Evolutionary conservation across 2,113 vertebrate genomes (phyloP).

Genomic region (Tenrec ecaudatus): DNA sequence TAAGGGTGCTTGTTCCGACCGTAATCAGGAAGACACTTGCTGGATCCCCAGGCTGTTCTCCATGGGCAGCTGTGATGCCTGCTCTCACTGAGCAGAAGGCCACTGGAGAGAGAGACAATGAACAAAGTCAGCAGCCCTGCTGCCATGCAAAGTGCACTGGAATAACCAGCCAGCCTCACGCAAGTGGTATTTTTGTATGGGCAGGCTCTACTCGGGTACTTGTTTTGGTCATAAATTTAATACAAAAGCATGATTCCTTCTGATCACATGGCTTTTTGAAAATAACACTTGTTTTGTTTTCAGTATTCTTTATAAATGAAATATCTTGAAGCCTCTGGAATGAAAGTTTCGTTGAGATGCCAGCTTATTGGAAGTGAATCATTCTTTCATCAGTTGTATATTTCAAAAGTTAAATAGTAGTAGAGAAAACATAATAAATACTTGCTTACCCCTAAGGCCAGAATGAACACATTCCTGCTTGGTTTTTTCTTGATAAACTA

Average conservation of each 20-base stretch:
- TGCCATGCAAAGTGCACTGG: conserved; percentile 17
- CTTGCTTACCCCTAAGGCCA: not conserved
- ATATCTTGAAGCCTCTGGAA: not conserved
- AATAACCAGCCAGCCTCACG: not conserved
- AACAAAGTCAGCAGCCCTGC: not conserved
- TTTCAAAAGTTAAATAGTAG: conserved; percentile 33
- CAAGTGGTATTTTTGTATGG: not conserved
- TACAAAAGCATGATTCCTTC: conserved; percentile 9
- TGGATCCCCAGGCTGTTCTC: not conserved
- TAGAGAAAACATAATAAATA: not conserved
- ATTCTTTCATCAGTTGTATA: not conserved
- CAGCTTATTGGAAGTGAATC: not conserved
- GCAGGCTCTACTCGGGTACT: not conserved
- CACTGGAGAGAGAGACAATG: not conserved
- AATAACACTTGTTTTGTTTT: not conserved
- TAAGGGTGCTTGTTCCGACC: not conserved
- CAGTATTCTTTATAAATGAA: not conserved
- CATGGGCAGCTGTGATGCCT: not conserved
- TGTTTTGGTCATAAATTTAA: not conserved
- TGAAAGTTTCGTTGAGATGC: conserved; percentile 11
- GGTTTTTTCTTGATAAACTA: conserved; percentile 33
- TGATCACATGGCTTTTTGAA: not conserved
- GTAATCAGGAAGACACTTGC: not conserved
- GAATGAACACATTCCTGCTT: not conserved
- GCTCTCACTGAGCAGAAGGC: not conserved